phyloP scores from a whole-genome alignment of 1,140 invertebrate genomes.

The Drosophila simulans region DNA sequence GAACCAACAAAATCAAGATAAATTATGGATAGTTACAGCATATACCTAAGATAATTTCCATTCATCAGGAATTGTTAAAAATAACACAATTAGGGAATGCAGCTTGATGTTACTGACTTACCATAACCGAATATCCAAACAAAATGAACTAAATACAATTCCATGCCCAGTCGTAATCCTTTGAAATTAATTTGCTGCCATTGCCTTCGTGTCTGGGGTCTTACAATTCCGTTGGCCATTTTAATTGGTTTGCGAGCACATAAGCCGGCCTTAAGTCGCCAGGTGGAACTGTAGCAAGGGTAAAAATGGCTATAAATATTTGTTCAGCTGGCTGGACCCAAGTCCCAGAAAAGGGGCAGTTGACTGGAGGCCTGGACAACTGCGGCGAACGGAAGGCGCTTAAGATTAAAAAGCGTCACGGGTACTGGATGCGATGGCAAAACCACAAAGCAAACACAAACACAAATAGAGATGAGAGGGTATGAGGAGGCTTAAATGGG shows the following conservation, averaged over 20 bases:
- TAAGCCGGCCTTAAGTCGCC: conserved; percentile 72
- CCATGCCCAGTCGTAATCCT: conserved; percentile 41
- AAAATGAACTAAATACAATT: conserved; percentile 35
- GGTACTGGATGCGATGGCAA: conserved; percentile 62
- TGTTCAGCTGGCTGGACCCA: conserved; percentile 32
- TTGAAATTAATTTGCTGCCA: conserved; percentile 72
- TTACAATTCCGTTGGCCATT: conserved; percentile 67
- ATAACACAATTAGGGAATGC: neutral
- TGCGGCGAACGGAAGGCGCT: conserved; percentile 80
- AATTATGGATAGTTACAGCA: no score
- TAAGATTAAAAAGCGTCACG: conserved; percentile 72
- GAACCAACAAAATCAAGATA: no score
- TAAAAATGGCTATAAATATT: conserved; percentile 26
- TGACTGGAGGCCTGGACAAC: conserved; percentile 53
- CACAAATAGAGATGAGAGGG: conserved; percentile 55
- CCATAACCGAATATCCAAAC: conserved; percentile 15
- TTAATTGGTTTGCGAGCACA: conserved; percentile 76
- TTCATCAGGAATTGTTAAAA: neutral
- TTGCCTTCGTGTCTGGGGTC: conserved; percentile 30
- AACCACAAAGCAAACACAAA: conserved; percentile 77
- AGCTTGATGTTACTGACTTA: neutral
- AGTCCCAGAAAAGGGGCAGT: conserved; percentile 29
- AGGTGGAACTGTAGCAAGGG: conserved; percentile 42
- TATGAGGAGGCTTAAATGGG: neutral
- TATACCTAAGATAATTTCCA: no score